A percentile compares a stretch with the other conserved stretches of the same genome.
Conservation (phyloP, 2,888 invertebrate species). For the Punctoribates punctum region DNA sequence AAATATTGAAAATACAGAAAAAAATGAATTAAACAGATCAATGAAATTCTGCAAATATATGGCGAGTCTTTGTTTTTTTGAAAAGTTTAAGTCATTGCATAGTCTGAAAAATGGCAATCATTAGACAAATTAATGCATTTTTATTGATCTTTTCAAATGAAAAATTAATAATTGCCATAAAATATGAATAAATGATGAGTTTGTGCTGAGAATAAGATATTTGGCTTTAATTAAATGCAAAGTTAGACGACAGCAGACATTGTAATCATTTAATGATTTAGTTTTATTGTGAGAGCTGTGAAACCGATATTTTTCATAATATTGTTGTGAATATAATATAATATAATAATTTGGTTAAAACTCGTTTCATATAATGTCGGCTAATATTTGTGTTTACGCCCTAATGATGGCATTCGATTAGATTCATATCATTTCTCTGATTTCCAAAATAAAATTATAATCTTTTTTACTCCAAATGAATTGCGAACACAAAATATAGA, state of each 20-base stretch:
- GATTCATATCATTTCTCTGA: slow-evolving; percentile 31
- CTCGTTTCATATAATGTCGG: slow-evolving; percentile 6
- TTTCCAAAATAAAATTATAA: not conserved
- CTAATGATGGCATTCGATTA: slow-evolving; percentile 30
- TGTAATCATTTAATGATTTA: slow-evolving; percentile 12
- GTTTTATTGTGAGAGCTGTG: slow-evolving; percentile 13
- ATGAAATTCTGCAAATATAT: no score
- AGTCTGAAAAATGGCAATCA: not conserved
- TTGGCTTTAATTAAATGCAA: slow-evolving; percentile 18
- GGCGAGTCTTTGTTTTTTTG: not conserved
- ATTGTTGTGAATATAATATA: slow-evolving; percentile 2
- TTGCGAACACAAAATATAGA: slow-evolving; percentile 12
- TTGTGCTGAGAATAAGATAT: not conserved
- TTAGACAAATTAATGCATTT: slow-evolving; percentile 30
- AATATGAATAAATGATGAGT: not conserved
- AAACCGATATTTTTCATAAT: slow-evolving; percentile 26
- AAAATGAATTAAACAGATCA: no score
- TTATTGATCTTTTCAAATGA: slow-evolving; percentile 17
- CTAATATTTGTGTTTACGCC: slow-evolving; percentile 25
- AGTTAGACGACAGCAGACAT: slow-evolving; percentile 1
- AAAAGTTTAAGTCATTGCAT: not conserved
- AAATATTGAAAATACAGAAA: no score
- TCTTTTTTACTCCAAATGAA: not conserved
- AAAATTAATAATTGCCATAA: slow-evolving; percentile 32
- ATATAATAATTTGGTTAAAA: slow-evolving; percentile 15